These are phyloP conservation scores for Lamprotornis superbus DNA, from an alignment of 2,113 vertebrate genomes.

Conservation along the genomic window DNA sequence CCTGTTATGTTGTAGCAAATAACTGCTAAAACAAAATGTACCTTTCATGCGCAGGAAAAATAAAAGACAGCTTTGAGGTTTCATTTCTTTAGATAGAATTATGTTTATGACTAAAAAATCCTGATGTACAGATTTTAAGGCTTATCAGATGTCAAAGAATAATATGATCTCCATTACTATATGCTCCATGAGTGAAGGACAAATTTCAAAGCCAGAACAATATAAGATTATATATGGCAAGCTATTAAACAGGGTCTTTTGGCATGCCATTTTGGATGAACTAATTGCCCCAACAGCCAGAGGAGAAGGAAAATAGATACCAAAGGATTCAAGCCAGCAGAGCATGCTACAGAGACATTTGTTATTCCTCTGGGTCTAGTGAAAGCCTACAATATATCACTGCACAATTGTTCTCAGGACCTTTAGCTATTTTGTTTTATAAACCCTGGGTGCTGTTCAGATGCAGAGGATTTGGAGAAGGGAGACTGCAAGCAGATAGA, in stretches of 20 bases:
- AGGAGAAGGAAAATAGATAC: not conserved
- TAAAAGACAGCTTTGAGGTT: not conserved
- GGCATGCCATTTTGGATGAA: not conserved
- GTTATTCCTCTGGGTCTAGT: not conserved
- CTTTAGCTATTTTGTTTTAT: conserved; percentile 43
- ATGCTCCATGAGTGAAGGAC: not conserved
- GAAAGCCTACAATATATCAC: not conserved
- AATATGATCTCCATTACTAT: not conserved
- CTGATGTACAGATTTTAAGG: not conserved
- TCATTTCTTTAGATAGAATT: not conserved
- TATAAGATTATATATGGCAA: not conserved
- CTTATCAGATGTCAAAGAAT: not conserved
- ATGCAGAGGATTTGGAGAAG: not conserved
- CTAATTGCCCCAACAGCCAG: not conserved
- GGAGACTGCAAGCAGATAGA: conserved; percentile 9
- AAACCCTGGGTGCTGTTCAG: conserved; percentile 34
- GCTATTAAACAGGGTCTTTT: not conserved
- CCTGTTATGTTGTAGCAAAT: not conserved
- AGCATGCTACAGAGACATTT: not conserved
- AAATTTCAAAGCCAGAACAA: not conserved
- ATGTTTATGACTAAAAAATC: not conserved
- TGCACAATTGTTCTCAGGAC: conserved; percentile 15
- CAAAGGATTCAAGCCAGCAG: not conserved
- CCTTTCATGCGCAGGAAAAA: not conserved
- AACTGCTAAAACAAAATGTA: not conserved